Evolutionary conservation across 2,113 vertebrate species (phyloP).

Genomic region (Atractosteus spatula): DNA sequence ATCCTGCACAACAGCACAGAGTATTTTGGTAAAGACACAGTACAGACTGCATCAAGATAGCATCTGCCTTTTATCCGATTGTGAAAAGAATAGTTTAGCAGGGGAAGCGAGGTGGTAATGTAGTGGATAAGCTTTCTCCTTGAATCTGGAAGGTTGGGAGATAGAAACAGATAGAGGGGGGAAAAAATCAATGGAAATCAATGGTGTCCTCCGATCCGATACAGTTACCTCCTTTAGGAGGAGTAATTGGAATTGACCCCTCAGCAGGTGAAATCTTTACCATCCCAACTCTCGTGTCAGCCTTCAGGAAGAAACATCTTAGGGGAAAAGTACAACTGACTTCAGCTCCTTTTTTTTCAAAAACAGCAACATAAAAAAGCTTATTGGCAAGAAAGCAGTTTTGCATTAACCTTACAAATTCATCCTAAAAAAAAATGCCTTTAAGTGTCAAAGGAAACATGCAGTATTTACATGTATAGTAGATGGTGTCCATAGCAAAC

Average conservation of each 20-base stretch:
- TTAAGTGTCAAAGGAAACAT: too few species aligned
- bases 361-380: too few species aligned
- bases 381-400: too few species aligned
- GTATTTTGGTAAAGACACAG: not conserved
- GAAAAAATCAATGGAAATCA: conserved; percentile 21
- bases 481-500: too few species aligned
- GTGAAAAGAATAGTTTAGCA: not conserved
- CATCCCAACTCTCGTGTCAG: not conserved
- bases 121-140: conserved; percentile 1
- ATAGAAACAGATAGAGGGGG: conserved; percentile 3
- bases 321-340: too few species aligned
- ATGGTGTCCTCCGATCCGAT: conserved; percentile 6
- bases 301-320: not conserved
- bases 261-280: conserved; percentile 12
- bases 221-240: conserved; percentile 10
- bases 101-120: not conserved
- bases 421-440: too few species aligned
- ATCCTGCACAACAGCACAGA: too few species aligned
- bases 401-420: too few species aligned
- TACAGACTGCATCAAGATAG: not conserved
- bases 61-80: not conserved
- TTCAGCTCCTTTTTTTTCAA: too few species aligned
- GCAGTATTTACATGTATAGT: too few species aligned
- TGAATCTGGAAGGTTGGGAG: not conserved
- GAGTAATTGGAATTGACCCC: conserved; percentile 17